phyloP scores from a whole-genome alignment of 1,140 invertebrate genomes.

The Reticulitermes speratus region DNA sequence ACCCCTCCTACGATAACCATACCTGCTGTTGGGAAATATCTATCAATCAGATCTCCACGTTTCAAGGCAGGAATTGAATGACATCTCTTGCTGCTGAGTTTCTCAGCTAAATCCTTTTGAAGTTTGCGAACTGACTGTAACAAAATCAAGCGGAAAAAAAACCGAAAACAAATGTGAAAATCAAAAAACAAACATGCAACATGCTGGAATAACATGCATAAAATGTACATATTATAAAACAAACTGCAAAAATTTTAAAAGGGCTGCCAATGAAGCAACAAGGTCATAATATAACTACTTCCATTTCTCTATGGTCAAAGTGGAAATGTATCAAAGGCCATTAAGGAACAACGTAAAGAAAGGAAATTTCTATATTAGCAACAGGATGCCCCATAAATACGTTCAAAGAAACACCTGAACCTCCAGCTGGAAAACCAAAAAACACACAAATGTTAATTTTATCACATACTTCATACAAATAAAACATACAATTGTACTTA shows the following conservation, averaged over 20 bases:
- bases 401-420: too few relatives aligned
- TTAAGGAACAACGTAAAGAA: too few relatives aligned
- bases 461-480: too few relatives aligned
- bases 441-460: too few relatives aligned
- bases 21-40: slow-evolving; percentile 80
- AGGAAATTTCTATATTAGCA: too few relatives aligned
- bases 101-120: slow-evolving; percentile 67
- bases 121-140: slow-evolving; percentile 49
- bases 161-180: slow-evolving; percentile 35
- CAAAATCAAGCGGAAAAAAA: slow-evolving; percentile 37
- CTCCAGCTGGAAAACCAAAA: too few relatives aligned
- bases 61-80: slow-evolving; percentile 72
- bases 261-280: neutral
- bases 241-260: slow-evolving; percentile 18
- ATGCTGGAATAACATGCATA: slow-evolving; percentile 24
- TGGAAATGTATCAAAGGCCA: neutral
- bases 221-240: slow-evolving; percentile 29
- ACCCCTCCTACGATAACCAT: slow-evolving; percentile 49
- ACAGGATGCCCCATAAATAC: too few relatives aligned
- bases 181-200: slow-evolving; percentile 23
- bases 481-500: too few relatives aligned
- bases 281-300: neutral
- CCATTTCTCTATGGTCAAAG: neutral
- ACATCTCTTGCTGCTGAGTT: slow-evolving; percentile 63
- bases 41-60: slow-evolving; percentile 68